Evolutionary conservation across 2,888 invertebrate species (phyloP), one percentile per base, ranked within the genome.

Genomic region (Zaprionus lineosus): DNA sequence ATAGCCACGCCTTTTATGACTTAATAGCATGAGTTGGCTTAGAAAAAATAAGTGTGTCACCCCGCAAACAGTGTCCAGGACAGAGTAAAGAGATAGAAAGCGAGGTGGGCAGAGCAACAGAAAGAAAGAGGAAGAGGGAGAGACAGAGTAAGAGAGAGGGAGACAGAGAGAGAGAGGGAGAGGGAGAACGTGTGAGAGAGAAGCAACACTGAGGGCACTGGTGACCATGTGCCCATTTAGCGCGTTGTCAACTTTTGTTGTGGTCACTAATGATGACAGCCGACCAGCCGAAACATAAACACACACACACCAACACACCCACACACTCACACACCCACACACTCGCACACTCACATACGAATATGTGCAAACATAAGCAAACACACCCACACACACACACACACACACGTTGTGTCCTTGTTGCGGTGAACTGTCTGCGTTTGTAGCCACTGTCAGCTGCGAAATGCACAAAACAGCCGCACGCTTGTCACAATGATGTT

Each of bases 181-280:
- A 33, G 19, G 41, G 18, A 51, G 11, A 12, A 21, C 6, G 44
- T 28, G 39, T 8, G 50, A 36, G 37, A 7, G 8, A 4, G 8
- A n/a, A 9, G 12, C 12, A 34, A 7, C 31, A 28, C 11, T 28
- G 26, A 9, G 41, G 12, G 11, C 29, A 9, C 36, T 14, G 34
- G 24, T 48, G 61, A 53, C 64, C 74, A 31, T 71, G 65, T 67
- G 53, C 78, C 62, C 82, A 79, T 79, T 79, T 77, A 77, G 78
- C 78, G 62, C 60, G 77, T 60, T 82, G 76, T 83, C 76, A 85
- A 83, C 84, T 79, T 78, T 79, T 83, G 76, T 85, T 83, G 73
- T 73, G 83, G 85, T 74, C 81, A 70, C 83, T 79, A 83, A 85
- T 81, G 81, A 84, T 84, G 81, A 85, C 81, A 85, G 83, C 50